Percentiles rank a stretch among this genome's conserved stretches.
Evolutionary conservation across 2,113 vertebrate species (phyloP).

Genomic region (Crotalus helleri): DNA sequence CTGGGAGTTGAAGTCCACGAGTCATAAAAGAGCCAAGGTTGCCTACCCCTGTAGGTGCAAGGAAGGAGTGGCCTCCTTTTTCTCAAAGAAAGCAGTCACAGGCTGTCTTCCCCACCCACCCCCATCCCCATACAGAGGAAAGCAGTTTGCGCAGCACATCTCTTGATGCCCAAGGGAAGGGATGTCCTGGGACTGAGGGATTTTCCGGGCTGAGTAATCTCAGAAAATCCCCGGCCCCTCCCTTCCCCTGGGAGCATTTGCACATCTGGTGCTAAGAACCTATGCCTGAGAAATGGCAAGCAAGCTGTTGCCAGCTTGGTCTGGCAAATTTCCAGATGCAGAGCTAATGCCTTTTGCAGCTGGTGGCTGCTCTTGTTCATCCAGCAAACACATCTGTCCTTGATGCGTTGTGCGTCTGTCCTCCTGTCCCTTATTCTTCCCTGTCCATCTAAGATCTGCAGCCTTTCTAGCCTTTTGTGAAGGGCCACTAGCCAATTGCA

Average conservation of each 20-base stretch:
- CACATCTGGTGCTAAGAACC: conserved; percentile 10
- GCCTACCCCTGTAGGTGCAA: not conserved
- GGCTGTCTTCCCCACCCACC: not conserved
- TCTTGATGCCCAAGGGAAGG: not conserved
- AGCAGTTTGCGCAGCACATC: not conserved
- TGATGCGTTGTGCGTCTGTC: not conserved
- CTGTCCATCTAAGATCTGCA: not conserved
- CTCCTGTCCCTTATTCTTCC: not conserved
- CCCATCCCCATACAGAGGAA: not conserved
- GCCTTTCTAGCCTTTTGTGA: not conserved
- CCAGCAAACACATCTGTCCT: not conserved
- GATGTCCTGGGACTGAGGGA: not conserved
- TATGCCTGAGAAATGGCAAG: conserved; percentile 26
- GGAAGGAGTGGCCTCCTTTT: not conserved
- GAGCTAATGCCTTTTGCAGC: not conserved
- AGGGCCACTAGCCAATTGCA: not conserved
- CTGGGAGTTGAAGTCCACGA: no score
- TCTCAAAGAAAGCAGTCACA: not conserved
- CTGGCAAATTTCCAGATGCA: conserved; percentile 2
- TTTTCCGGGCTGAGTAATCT: conserved; percentile 30
- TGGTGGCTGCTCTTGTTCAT: not conserved
- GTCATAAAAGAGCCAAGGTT: no score
- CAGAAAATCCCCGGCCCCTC: not conserved
- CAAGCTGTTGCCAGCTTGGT: not conserved
- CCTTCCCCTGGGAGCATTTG: conserved; percentile 5